phyloP scores from a whole-genome alignment of 2,113 vertebrate species.

The western clawed frog (Xenopus tropicalis) region UCB_Xtro_10.0 CM004445.2:549501-550000 shows the following conservation, averaged over 20 bases:
- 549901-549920: no score
- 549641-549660: conserved; percentile 7
- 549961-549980: no score
- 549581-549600: neutral
- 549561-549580: no score
- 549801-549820: conserved; percentile 9
- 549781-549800: conserved; percentile 10
- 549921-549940: no score
- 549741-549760: conserved; percentile 20
- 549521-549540: no score
- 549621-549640: conserved; percentile 14
- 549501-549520: no score
- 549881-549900: no score
- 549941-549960: no score
- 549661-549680: conserved; percentile 1
- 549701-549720: conserved; percentile 31
- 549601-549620: conserved; percentile 21
- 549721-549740: conserved; percentile 14
- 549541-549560: no score
- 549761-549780: conserved; percentile 27
- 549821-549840: neutral
- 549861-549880: no score
- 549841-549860: no score
- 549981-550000: no score
- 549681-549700: conserved; percentile 22